phyloP scores from a whole-genome alignment of 2,113 vertebrate species.

The Lasiurus borealis region DNA sequence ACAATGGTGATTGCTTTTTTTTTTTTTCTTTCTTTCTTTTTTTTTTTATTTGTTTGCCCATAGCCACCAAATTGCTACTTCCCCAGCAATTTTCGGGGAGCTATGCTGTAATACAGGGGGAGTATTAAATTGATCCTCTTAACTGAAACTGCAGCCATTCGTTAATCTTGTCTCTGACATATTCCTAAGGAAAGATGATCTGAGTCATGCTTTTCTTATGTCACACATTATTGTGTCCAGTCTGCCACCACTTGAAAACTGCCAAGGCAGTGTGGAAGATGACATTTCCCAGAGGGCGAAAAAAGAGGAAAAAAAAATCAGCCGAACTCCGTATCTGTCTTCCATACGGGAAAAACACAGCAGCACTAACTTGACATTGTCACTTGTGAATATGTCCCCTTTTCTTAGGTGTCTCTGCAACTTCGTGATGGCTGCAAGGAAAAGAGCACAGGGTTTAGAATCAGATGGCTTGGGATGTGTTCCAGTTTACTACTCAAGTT shows the following conservation, averaged over 20 bases:
- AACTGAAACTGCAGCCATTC: neutral
- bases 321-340: constrained; percentile 58
- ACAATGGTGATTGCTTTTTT: neutral
- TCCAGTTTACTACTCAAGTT: constrained; percentile 7
- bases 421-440: constrained; percentile 33
- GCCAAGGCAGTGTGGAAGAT: constrained; percentile 70
- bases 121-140: constrained; percentile 47
- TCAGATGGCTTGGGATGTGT: neutral
- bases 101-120: neutral
- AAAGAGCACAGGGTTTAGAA: constrained; percentile 34
- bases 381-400: constrained; percentile 64
- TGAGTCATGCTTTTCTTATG: constrained; percentile 76
- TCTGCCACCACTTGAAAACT: constrained; percentile 78
- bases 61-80: constrained; percentile 48
- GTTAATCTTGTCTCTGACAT: constrained; percentile 61
- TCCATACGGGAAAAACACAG: constrained; percentile 55
- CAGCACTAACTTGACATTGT: constrained; percentile 66
- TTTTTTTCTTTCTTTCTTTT: neutral
- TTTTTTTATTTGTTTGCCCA: neutral
- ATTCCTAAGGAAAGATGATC: constrained; percentile 68
- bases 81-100: constrained; percentile 36
- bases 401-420: constrained; percentile 55
- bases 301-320: constrained; percentile 58
- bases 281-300: constrained; percentile 77
- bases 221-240: constrained; percentile 77